Evolutionary conservation across 1,140 invertebrate genomes (phyloP).

Genomic region (Drosophila orena): DNA sequence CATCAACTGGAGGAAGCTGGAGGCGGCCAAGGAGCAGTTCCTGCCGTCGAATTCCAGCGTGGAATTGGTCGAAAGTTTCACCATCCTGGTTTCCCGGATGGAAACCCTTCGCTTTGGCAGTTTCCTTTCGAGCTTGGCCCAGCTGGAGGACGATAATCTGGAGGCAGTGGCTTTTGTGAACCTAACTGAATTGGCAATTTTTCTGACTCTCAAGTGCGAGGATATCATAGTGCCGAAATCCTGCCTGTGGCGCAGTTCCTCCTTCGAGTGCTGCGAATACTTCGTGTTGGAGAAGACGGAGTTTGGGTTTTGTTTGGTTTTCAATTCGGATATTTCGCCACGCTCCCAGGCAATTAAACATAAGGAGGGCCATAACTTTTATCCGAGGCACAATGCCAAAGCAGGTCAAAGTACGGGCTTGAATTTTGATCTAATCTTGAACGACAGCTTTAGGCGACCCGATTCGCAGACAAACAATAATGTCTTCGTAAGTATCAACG

Average conservation of each 20-base stretch:
- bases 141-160: conserved; percentile 68
- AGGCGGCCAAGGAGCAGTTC: conserved; percentile 63
- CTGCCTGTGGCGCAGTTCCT: conserved; percentile 55
- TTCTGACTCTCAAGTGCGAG: conserved; percentile 48
- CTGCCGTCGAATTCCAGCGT: conserved; percentile 57
- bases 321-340: conserved; percentile 63
- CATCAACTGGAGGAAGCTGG: conserved; percentile 69
- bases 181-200: conserved; percentile 34
- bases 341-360: conserved; percentile 30
- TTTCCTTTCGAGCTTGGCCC: conserved; percentile 23
- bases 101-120: conserved; percentile 64
- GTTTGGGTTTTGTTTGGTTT: conserved; percentile 63
- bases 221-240: conserved; percentile 49
- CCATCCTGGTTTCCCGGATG: conserved; percentile 40
- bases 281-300: conserved; percentile 72
- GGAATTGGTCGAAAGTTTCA: conserved; percentile 45
- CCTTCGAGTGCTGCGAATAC: conserved; percentile 69
- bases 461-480: conserved; percentile 57
- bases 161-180: conserved; percentile 61
- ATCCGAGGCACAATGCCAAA: conserved; percentile 69
- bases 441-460: conserved; percentile 55
- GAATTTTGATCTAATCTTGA: conserved; percentile 51
- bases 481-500: conserved; percentile 45
- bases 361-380: conserved; percentile 43
- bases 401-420: conserved; percentile 66